These are phyloP conservation scores for Nemapogon koenigi DNA, from an alignment of 2,888 invertebrate genomes.

Conservation along the genomic window DNA sequence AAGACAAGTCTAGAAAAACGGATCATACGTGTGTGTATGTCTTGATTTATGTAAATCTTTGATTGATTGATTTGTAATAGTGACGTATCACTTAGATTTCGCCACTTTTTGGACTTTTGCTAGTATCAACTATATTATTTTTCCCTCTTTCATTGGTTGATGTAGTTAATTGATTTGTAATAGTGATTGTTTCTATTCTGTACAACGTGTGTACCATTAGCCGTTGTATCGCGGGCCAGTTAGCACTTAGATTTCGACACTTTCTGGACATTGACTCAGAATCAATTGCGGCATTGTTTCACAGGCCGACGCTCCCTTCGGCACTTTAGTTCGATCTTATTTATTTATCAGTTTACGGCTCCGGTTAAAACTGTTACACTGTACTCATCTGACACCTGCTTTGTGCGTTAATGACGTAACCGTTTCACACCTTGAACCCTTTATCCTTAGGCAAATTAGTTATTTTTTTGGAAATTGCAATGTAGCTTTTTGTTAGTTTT, in stretches of 20 bases:
- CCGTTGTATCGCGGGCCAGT: slow-evolving; percentile 20
- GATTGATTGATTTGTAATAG: too few relatives aligned
- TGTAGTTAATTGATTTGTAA: too few relatives aligned
- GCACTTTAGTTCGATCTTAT: slow-evolving; percentile 26
- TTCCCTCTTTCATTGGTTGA: too few relatives aligned
- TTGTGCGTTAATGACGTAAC: slow-evolving; percentile 8
- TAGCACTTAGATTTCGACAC: slow-evolving; percentile 42
- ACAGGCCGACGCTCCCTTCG: slow-evolving; percentile 41
- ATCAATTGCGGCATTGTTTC: slow-evolving; percentile 55
- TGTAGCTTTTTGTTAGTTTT: too few relatives aligned
- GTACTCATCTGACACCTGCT: slow-evolving; percentile 7
- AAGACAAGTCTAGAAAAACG: too few relatives aligned
- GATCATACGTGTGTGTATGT: too few relatives aligned
- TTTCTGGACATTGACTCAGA: slow-evolving; percentile 27
- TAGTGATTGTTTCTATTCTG: too few relatives aligned
- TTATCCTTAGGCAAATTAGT: slow-evolving; percentile 6
- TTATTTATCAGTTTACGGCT: slow-evolving; percentile 50
- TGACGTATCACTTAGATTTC: too few relatives aligned
- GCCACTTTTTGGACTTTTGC: too few relatives aligned
- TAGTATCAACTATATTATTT: too few relatives aligned
- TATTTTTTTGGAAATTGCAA: neutral
- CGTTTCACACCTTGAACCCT: slow-evolving; percentile 4
- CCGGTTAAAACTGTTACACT: slow-evolving; percentile 33
- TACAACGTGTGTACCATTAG: too few relatives aligned
- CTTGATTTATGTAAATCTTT: too few relatives aligned